phyloP scores from a whole-genome alignment of 2,888 invertebrate genomes.

The Arge pagana region DNA sequence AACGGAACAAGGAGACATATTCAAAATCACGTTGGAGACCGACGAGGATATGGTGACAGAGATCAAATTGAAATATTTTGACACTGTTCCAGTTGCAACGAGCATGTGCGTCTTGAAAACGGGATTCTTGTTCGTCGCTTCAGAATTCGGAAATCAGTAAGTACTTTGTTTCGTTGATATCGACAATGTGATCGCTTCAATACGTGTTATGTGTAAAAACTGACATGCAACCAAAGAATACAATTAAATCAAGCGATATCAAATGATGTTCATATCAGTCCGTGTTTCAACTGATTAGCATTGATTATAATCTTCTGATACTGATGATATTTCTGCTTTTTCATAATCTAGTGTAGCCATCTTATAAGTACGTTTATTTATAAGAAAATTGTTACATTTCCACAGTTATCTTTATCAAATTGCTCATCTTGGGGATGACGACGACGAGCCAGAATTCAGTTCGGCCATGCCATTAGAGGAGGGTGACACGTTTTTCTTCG shows the following conservation, averaged over 20 bases:
- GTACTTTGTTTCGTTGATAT: slow-evolving; percentile 57
- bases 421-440: slow-evolving; percentile 98
- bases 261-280: slow-evolving; percentile 17
- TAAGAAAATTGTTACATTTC: slow-evolving; percentile 25
- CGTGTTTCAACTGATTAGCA: slow-evolving; percentile 15
- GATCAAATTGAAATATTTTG: slow-evolving; percentile 98
- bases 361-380: neutral
- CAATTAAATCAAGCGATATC: no score
- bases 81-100: slow-evolving; percentile 96
- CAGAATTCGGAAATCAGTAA: slow-evolving; percentile 99
- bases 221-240: no score
- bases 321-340: neutral
- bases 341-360: neutral
- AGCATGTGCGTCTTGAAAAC: slow-evolving; percentile 98
- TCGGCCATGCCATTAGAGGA: slow-evolving; percentile 98
- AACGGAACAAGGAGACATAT: slow-evolving; percentile 97
- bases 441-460: slow-evolving; percentile 98
- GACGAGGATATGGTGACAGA: slow-evolving; percentile 99
- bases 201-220: no score
- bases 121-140: slow-evolving; percentile 97
- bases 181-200: neutral
- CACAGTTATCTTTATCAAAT: slow-evolving; percentile 95
- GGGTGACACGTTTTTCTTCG: slow-evolving; percentile 99
- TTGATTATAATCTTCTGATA: slow-evolving; percentile 13
- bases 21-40: slow-evolving; percentile 95